A percentile compares a stretch with the other conserved stretches of the same genome.
phyloP scores from a whole-genome alignment of 2,113 vertebrate species.

The Vireo altiloquus region DNA sequence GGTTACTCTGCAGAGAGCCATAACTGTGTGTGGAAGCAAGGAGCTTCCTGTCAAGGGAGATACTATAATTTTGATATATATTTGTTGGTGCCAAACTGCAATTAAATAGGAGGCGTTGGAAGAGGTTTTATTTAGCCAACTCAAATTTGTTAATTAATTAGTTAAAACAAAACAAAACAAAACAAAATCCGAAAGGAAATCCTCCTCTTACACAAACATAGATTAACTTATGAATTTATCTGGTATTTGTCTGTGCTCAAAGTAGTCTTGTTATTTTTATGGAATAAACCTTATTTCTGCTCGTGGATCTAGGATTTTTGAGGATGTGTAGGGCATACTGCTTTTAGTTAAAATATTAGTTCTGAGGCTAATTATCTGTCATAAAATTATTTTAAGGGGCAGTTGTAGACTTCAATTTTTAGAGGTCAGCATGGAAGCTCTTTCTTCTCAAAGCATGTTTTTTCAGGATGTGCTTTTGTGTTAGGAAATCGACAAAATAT shows the following conservation, averaged over 20 bases:
- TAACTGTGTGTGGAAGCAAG: conserved; percentile 82
- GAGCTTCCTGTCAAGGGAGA: conserved; percentile 87
- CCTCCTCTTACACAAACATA: background rate
- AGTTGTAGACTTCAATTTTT: background rate
- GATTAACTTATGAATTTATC: background rate
- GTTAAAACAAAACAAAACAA: conserved; percentile 21
- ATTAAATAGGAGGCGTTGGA: conserved; percentile 78
- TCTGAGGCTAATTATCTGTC: background rate
- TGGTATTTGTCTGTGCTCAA: background rate
- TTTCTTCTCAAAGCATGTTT: background rate
- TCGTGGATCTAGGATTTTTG: background rate
- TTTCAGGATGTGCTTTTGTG: background rate
- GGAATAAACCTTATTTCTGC: background rate
- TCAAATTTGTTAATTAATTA: conserved; percentile 80
- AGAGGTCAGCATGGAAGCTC: background rate
- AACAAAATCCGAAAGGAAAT: background rate
- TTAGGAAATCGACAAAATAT: background rate
- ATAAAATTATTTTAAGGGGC: background rate
- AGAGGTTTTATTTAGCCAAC: conserved; percentile 77
- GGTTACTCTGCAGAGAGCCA: conserved; percentile 84
- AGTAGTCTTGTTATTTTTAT: background rate
- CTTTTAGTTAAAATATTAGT: background rate
- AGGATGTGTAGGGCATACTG: background rate
- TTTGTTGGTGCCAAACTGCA: conserved; percentile 86
- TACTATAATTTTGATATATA: conserved; percentile 86